Evolutionary conservation across 1,140 invertebrate species (phyloP).

Genomic region (Nebria ingens): DNA sequence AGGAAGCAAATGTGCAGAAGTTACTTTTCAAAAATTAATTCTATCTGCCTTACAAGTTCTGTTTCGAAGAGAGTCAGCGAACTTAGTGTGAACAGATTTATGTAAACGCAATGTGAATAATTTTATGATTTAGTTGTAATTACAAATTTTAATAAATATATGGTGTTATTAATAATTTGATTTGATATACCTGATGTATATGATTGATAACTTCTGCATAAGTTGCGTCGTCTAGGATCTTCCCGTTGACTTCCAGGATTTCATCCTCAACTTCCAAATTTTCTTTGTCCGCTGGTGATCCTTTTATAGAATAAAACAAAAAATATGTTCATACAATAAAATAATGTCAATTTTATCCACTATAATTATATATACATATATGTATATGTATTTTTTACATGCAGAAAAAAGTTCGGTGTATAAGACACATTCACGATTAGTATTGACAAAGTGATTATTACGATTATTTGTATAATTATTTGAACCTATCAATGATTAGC

Average conservation of each 20-base stretch:
- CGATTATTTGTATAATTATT: too few species aligned
- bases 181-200: slow-evolving; percentile 73
- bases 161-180: background rate
- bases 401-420: too few species aligned
- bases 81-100: too few species aligned
- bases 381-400: too few species aligned
- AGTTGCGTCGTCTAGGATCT: slow-evolving; percentile 75
- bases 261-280: slow-evolving; percentile 89
- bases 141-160: slow-evolving; percentile 10
- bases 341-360: background rate
- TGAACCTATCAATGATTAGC: too few species aligned
- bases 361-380: background rate
- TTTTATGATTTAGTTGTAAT: too few species aligned
- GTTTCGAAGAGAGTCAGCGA: too few species aligned
- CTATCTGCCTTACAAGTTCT: too few species aligned
- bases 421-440: too few species aligned
- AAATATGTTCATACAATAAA: background rate
- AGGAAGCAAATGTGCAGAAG: too few species aligned
- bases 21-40: too few species aligned
- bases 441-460: too few species aligned
- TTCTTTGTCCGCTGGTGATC: slow-evolving; percentile 87
- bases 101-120: slow-evolving; percentile 9
- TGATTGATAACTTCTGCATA: slow-evolving; percentile 84
- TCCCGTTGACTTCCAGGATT: slow-evolving; percentile 92
- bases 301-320: slow-evolving; percentile 46